phyloP scores from a whole-genome alignment of 2,888 invertebrate species.

The Agrenia bidenticulata region DNA sequence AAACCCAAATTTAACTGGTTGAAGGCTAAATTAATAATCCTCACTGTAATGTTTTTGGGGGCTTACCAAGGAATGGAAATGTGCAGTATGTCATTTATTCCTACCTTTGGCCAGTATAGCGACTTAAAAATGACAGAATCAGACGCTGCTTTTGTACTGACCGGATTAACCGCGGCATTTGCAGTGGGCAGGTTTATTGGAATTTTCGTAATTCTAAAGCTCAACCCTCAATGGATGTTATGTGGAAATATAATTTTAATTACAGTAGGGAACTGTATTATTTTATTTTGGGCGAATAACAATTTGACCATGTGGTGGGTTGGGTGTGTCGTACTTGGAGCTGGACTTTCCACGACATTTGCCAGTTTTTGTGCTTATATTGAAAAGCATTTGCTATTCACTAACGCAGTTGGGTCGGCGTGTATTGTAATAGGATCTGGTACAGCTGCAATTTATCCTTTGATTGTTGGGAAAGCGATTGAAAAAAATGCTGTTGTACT shows the following conservation, averaged over 20 bases:
- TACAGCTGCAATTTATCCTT: slow-evolving; percentile 31
- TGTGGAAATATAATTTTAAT: slow-evolving; percentile 25
- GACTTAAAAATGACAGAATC: slow-evolving; percentile 33
- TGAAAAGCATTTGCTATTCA: slow-evolving; percentile 31
- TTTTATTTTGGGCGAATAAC: slow-evolving; percentile 22
- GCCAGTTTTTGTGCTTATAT: slow-evolving; percentile 36
- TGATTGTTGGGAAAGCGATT: slow-evolving; percentile 35
- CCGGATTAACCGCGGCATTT: slow-evolving; percentile 38
- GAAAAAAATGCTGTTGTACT: slow-evolving; percentile 26
- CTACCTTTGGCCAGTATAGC: slow-evolving; percentile 43
- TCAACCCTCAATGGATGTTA: slow-evolving; percentile 30
- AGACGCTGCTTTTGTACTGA: slow-evolving; percentile 31
- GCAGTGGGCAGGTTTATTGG: slow-evolving; percentile 32
- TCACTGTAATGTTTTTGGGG: slow-evolving; percentile 15
- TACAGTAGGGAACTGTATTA: slow-evolving; percentile 23
- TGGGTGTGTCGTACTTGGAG: slow-evolving; percentile 28
- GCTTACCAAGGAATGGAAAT: slow-evolving; percentile 45
- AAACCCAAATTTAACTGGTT: neutral
- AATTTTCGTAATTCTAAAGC: slow-evolving; percentile 34
- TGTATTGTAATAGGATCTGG: slow-evolving; percentile 27
- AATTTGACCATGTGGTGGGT: slow-evolving; percentile 27
- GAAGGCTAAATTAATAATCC: neutral
- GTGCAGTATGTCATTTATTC: slow-evolving; percentile 36
- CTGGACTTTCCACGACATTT: slow-evolving; percentile 33
- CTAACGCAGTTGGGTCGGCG: slow-evolving; percentile 30